Evolutionary conservation across 2,797 vertebrate species (phyloP).

Genomic region (Amblyopsis hoosieri): DNA sequence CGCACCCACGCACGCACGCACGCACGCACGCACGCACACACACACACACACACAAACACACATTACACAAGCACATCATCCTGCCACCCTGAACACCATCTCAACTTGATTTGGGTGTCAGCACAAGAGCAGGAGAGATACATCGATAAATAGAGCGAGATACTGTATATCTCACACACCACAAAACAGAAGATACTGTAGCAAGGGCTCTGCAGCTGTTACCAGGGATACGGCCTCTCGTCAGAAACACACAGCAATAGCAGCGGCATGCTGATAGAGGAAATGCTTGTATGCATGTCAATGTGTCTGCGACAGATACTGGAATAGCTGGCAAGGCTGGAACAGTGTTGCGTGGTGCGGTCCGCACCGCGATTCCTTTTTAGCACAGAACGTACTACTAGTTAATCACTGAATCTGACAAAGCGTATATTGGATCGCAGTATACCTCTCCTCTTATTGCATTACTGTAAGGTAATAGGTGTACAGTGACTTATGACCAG

Average conservation of each 20-base stretch:
- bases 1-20: background rate
- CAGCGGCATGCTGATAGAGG: slow-evolving; percentile 32
- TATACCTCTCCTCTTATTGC: background rate
- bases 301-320: slow-evolving; percentile 20
- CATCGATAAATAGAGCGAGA: background rate
- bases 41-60: background rate
- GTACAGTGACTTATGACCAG: too few relatives aligned
- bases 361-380: too few relatives aligned
- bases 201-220: slow-evolving; percentile 68
- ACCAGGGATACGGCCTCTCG: slow-evolving; percentile 74
- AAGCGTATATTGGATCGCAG: too few relatives aligned
- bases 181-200: slow-evolving; percentile 39
- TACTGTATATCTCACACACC: background rate
- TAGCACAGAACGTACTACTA: too few relatives aligned
- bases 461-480: slow-evolving; percentile 1
- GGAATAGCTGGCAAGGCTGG: slow-evolving; percentile 1
- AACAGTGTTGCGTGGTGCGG: too few relatives aligned
- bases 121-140: slow-evolving; percentile 42
- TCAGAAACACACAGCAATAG: slow-evolving; percentile 51
- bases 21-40: background rate
- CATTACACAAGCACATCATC: background rate
- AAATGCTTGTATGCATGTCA: slow-evolving; percentile 44
- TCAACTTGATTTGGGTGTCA: slow-evolving; percentile 27
- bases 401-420: too few relatives aligned
- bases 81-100: too few relatives aligned